These are phyloP conservation scores for Drosophila tristis DNA, from an alignment of 1,140 invertebrate genomes.

Conservation along the genomic window DNA sequence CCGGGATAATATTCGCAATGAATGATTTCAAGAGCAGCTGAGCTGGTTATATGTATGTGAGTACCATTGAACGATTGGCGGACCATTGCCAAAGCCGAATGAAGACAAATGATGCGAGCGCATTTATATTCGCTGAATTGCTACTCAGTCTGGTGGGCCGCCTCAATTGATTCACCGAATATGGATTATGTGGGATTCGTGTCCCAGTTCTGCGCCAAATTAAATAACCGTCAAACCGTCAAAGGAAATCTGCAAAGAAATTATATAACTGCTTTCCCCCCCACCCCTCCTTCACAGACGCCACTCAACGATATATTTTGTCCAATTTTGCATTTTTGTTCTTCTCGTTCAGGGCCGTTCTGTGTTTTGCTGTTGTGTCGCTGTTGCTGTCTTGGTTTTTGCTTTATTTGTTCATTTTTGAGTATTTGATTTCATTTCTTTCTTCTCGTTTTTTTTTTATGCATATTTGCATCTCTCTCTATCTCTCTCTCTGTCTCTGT, in stretches of 20 bases:
- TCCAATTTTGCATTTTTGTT: slow-evolving; percentile 1
- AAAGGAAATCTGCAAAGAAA: slow-evolving; percentile 47
- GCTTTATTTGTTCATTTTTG: slow-evolving; percentile 73
- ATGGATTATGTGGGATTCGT: slow-evolving; percentile 40
- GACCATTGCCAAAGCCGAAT: slow-evolving; percentile 41
- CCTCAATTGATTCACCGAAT: slow-evolving; percentile 6
- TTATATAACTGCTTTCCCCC: slow-evolving; percentile 25
- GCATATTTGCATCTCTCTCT: background rate
- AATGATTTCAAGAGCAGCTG: slow-evolving; percentile 43
- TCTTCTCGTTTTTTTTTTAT: slow-evolving; percentile 17
- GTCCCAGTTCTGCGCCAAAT: slow-evolving; percentile 31
- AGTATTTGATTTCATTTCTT: slow-evolving; percentile 78
- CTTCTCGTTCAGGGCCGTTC: slow-evolving; percentile 11
- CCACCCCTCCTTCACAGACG: background rate
- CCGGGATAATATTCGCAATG: slow-evolving; percentile 46
- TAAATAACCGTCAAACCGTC: slow-evolving; percentile 55
- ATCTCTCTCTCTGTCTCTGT: slow-evolving; percentile 18
- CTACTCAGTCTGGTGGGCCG: background rate
- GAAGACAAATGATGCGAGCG: slow-evolving; percentile 46
- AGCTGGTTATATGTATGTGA: too few species aligned
- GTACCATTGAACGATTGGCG: slow-evolving; percentile 6
- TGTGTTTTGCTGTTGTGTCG: slow-evolving; percentile 9
- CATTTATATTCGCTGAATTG: too few species aligned
- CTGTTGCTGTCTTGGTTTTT: slow-evolving; percentile 12
- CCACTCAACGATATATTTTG: slow-evolving; percentile 18